Conservation (phyloP, 2,888 invertebrate species). For the Erannis defoliaria region DNA sequence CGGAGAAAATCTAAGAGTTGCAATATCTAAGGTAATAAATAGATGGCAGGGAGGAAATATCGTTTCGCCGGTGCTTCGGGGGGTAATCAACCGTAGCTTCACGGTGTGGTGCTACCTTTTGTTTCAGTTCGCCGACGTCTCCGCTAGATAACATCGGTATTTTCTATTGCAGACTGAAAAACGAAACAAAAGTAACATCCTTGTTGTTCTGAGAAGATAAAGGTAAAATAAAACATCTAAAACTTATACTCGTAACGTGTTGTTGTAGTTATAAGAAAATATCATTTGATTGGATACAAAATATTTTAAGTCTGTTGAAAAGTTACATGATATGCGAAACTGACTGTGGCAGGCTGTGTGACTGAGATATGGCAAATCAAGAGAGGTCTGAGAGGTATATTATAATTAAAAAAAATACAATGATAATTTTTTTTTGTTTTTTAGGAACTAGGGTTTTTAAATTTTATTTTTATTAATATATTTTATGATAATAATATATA, state of each 20-base stretch:
- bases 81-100: conserved; percentile 60
- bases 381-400: too few relatives aligned
- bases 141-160: conserved; percentile 47
- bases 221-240: conserved; percentile 43
- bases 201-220: conserved; percentile 47
- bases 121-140: conserved; percentile 55
- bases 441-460: too few relatives aligned
- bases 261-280: neutral
- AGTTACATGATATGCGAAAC: too few relatives aligned
- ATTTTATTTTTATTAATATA: too few relatives aligned
- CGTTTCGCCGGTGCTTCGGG: conserved; percentile 55
- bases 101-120: conserved; percentile 56
- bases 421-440: too few relatives aligned
- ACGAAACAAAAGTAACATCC: conserved; percentile 44
- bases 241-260: conserved; percentile 39
- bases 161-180: conserved; percentile 49
- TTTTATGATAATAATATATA: too few relatives aligned
- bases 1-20: conserved; percentile 39
- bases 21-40: conserved; percentile 52
- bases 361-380: too few relatives aligned
- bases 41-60: conserved; percentile 48
- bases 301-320: too few relatives aligned
- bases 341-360: too few relatives aligned
- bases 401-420: too few relatives aligned
- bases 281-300: too few relatives aligned